A percentile compares a stretch with the other conserved stretches of the same genome.
These are phyloP conservation scores for Ophion costatus DNA, from an alignment of 2,888 invertebrate genomes.

Conservation along the genomic window DNA sequence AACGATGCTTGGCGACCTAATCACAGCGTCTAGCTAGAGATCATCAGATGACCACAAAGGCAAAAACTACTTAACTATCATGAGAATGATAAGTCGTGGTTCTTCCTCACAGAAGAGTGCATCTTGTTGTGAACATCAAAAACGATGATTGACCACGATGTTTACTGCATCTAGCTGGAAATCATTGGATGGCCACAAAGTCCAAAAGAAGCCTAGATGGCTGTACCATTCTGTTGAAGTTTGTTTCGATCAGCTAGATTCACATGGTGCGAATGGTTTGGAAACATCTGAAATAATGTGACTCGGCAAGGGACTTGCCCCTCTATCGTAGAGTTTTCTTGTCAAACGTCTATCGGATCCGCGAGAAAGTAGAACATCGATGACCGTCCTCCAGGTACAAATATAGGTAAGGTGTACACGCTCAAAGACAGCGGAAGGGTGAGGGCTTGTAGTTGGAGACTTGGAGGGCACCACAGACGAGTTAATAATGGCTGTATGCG, in stretches of 20 bases:
- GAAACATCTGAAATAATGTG: not conserved
- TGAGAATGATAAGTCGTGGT: too few species aligned
- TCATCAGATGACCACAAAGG: too few species aligned
- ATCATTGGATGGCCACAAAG: too few species aligned
- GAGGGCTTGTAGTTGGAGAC: conserved; percentile 12
- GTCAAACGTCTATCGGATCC: not conserved
- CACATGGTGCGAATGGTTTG: not conserved
- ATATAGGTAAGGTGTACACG: not conserved
- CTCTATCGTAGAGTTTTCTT: not conserved
- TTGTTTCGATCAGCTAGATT: not conserved
- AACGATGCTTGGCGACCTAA: too few species aligned
- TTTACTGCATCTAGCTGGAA: too few species aligned
- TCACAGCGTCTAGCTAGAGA: too few species aligned
- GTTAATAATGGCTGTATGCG: conserved; percentile 44
- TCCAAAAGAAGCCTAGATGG: too few species aligned
- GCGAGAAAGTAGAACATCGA: conserved; percentile 1
- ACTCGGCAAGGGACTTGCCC: not conserved
- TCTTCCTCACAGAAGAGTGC: too few species aligned
- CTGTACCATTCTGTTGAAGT: too few species aligned
- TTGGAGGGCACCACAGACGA: conserved; percentile 13
- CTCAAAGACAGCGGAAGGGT: conserved; percentile 29
- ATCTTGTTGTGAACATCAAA: too few species aligned
- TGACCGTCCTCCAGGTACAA: not conserved
- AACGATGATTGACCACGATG: too few species aligned
- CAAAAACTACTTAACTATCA: too few species aligned